Percentiles rank a stretch among this genome's conserved stretches.
Evolutionary conservation across 2,797 vertebrate species (phyloP).

Genomic region (Glyptemys insculpta): DNA sequence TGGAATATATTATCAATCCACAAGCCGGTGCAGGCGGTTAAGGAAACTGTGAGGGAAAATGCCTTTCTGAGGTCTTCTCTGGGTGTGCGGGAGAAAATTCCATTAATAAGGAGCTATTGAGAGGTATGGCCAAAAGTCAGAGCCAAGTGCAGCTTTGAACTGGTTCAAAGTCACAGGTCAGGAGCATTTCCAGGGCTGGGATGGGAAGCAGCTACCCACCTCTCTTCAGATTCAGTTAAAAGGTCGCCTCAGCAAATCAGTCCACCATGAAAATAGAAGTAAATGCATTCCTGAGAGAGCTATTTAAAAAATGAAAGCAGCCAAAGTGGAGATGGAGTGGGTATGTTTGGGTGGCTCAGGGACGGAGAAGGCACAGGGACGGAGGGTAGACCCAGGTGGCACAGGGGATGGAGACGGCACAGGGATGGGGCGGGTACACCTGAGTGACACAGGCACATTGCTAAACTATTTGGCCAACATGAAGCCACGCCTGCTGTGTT

Average conservation of each 20-base stretch:
- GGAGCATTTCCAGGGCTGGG: neutral
- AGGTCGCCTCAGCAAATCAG: conserved; percentile 46
- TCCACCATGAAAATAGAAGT: conserved; percentile 27
- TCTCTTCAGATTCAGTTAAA: neutral
- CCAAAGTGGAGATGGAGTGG: neutral
- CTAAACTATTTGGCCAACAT: neutral
- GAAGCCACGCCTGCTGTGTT: neutral
- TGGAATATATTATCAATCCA: conserved; percentile 55
- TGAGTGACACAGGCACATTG: neutral
- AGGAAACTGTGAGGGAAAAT: conserved; percentile 31
- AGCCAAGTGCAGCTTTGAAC: conserved; percentile 24
- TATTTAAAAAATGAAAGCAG: conserved; percentile 46
- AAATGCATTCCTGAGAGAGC: conserved; percentile 3
- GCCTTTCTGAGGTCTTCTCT: conserved; percentile 50
- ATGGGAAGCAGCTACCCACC: conserved; percentile 15
- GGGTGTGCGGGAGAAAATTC: conserved; percentile 42
- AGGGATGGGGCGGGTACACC: neutral
- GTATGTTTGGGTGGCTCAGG: neutral
- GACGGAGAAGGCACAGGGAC: neutral
- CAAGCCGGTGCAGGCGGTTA: conserved; percentile 54
- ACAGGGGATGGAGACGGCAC: too few relatives aligned
- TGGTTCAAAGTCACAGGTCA: conserved; percentile 44
- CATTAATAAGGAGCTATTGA: conserved; percentile 32
- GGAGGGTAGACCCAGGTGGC: too few relatives aligned
- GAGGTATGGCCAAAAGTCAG: conserved; percentile 30